Evolutionary conservation across 1,140 invertebrate genomes (phyloP), one percentile per base, ranked within the genome.

Genomic region (Drosophila quadrilineata): DNA sequence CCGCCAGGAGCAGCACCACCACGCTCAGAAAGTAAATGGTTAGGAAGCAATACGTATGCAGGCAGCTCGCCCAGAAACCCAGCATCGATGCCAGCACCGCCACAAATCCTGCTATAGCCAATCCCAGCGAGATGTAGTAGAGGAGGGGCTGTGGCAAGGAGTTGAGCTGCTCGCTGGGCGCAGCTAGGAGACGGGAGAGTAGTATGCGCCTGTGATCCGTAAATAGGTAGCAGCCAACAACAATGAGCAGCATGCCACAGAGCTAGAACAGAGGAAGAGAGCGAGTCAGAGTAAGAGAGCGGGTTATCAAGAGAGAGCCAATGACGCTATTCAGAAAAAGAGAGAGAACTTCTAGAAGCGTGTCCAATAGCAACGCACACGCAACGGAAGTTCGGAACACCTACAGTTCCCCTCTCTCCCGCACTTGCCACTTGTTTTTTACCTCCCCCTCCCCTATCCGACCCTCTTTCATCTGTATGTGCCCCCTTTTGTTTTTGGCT

Each of bases 31-130:
- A 93, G 79, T 96, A 96, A 93, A 93, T 89, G 53, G 92, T 93
- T 10, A 95, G 90, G 35, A 95, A 91, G 76, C 93, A 93, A 70
- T 94, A 94, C 77, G 93, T 94, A 67, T 94, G 92, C 56, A 94
- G 89, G 80, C 94, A 95, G 5, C 93, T 93, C 1, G 94, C 94
- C 94, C 94, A 95, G 74, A 94, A 96, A 21, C 95, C 95, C 4
- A 95, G 85, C 26, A 95, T 91, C 2, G 93, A 92, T 3, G 92
- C 92, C 3, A 93, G 89, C 19, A 93, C 92, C 22, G 94, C 92
- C 12, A 93, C 79, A 28, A 95, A 91, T 10, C 95, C 95, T 0
- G 93, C 87, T 0, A 91, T 90, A 10, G 94, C 91, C 17, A 95
- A 76, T 1, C 91, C 93, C 9, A 95, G 90, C 0, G 94, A 92